A percentile compares a stretch with the other conserved stretches of the same genome.
phyloP scores from a whole-genome alignment of 2,113 vertebrate species.

The Vulpes lagopus region DNA sequence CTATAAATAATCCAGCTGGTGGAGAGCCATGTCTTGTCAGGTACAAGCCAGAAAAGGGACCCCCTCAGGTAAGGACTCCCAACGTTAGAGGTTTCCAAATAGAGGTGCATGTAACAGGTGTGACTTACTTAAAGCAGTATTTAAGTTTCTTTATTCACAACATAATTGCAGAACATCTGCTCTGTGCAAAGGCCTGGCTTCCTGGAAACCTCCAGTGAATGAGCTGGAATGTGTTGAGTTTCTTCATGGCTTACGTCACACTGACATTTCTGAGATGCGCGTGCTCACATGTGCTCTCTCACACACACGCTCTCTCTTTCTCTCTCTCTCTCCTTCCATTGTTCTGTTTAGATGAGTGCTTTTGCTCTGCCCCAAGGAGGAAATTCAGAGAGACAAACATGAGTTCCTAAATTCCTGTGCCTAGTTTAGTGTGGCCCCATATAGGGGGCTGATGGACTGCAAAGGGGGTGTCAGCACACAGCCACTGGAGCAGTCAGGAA shows the following conservation, averaged over 20 bases:
- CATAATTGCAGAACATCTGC: not conserved
- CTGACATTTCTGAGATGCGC: not conserved
- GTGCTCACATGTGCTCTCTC: rapidly evolving
- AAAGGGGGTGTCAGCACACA: not conserved
- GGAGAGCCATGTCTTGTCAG: not conserved
- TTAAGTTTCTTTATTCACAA: not conserved
- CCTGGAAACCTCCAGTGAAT: not conserved
- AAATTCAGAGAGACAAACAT: not conserved
- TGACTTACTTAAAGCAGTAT: not conserved
- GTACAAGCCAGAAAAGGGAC: not conserved
- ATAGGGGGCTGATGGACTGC: not conserved
- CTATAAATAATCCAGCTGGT: not conserved
- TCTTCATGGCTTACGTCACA: not conserved
- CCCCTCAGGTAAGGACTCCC: not conserved
- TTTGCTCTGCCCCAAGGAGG: not conserved
- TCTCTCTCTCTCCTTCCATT: not conserved
- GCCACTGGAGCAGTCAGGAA: not conserved
- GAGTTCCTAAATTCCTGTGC: not conserved
- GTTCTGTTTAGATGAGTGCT: not conserved
- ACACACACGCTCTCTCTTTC: not conserved
- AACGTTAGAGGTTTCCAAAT: not conserved
- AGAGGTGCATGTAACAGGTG: not conserved
- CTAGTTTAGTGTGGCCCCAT: not conserved
- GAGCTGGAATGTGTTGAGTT: not conserved
- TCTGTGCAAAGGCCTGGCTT: not conserved